phyloP scores from a whole-genome alignment of 2,888 invertebrate genomes.

The Cremastobaeus sp. region DNA sequence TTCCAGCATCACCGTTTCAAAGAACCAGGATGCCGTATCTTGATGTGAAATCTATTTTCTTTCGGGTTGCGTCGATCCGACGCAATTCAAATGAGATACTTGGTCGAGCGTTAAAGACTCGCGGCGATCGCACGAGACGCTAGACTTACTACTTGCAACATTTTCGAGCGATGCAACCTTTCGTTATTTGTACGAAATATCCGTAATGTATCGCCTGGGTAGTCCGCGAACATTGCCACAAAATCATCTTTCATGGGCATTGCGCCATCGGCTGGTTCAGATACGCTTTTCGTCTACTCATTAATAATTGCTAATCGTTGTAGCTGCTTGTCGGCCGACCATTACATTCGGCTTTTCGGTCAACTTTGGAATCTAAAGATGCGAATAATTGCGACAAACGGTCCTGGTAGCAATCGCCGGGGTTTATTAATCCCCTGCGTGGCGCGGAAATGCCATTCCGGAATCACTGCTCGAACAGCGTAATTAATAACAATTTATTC shows the following conservation, averaged over 20 bases:
- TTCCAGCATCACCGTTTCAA: conserved; percentile 33
- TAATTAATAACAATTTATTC: too few species aligned
- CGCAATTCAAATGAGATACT: conserved; percentile 61
- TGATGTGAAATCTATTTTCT: conserved; percentile 56
- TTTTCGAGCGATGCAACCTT: conserved; percentile 55
- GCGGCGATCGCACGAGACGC: conserved; percentile 51
- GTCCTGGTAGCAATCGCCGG: too few species aligned
- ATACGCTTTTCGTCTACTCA: conserved; percentile 10
- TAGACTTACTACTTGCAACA: conserved; percentile 56
- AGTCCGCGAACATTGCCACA: conserved; percentile 8
- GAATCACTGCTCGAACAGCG: too few species aligned
- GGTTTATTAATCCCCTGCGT: too few species aligned
- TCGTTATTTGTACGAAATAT: conserved; percentile 57
- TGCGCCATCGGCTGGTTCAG: conserved; percentile 15
- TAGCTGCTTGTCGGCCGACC: too few species aligned
- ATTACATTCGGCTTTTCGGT: too few species aligned
- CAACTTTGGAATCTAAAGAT: too few species aligned
- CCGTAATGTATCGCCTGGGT: conserved; percentile 44
- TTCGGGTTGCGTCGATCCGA: conserved; percentile 40
- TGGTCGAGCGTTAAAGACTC: conserved; percentile 58
- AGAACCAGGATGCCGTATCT: conserved; percentile 51
- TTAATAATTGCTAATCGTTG: conserved; percentile 14
- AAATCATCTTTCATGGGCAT: conserved; percentile 25
- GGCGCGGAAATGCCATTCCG: too few species aligned
- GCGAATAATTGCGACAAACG: too few species aligned